Base-by-base conservation (phyloP, 2,113 vertebrate genomes). In the Pterocles burchelli region DNA sequence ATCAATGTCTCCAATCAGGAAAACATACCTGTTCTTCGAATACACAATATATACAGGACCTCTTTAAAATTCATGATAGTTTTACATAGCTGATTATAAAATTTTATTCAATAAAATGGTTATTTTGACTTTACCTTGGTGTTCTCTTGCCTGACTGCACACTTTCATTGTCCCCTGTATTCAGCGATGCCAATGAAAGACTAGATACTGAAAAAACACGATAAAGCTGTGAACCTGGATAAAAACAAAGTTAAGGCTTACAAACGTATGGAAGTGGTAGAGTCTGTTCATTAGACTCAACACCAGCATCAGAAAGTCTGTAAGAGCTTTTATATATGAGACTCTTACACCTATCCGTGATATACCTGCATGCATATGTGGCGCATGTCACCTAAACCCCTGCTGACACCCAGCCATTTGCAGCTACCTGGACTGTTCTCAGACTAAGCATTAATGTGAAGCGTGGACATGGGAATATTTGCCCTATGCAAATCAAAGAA, bases 121-220 rank as follows among this genome's bases (percentile, higher is more conserved):
- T 79, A 34, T 52, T 88, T 51, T 15, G 83, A 75, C 72, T 81
- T 99, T 98, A 99, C 99, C 99, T 99, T 82, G 98, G 98, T 8
- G 98, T 98, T 96, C 99, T 98, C 98, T 99, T 99, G 94, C 99
- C 99, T n/a, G 99, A 99, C 66, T 98, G 98, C 95, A 99, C 86
- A 29, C 99, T 99, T 96, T 99, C 99, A 36, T 95, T 98, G 94
- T 99, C 99, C 76, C 98, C 99, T 82, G 99, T 98, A 97, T 98
- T 99, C 96, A 99, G 98, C 13, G 99, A 99, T 38, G 99, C 99
- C 95, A 99, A 94, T 90, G 99, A 99, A 95, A 99, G 98, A 97
- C 99, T 99, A 96, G 99, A 99, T 93, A 99, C 99, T 99, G 98
- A 98, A 99, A 98, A 98, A 97, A 99, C 98, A 99, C 91, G 96